Evolutionary conservation across 1,140 invertebrate species (phyloP), one percentile per base, ranked within the genome.

Genomic region (Drosophila watanabei): DNA sequence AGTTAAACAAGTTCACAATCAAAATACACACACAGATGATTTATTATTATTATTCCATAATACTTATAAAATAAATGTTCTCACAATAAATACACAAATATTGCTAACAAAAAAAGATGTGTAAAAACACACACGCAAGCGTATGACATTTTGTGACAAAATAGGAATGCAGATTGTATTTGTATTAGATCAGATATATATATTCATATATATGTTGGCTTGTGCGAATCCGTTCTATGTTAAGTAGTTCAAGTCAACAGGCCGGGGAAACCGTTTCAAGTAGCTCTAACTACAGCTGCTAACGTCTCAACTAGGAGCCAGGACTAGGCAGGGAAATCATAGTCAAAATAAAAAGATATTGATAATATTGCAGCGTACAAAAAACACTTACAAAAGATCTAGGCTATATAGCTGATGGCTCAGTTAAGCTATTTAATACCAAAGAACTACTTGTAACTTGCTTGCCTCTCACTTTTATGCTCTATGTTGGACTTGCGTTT

Each of bases 1-100:
- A 89, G 83, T 86, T 80, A 89, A 88, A 75, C 56, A 78, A 89
- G 71, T 89, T 81, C 85, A 88, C 81, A 88, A 88, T 88, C 84
- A 79, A 88, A 88, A 89, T 84, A 87, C 72, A 64, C 68, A 88
- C 81, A 81, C 65, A 77, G 39, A 89, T 89, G 69, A 84, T 84
- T 83, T 83, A 78, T 79, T 84, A 78, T 79, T 84, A 57, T 57
- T 57, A 39, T 13, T 39, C 20, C 20, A n/a, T 68, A 79, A 84
- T 88, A 71, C 84, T 89, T 88, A 89, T 24, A 66, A 88, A 69
- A 80, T 70, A 88, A 88, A 83, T 61, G 59, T 77, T 69, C 35
- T 68, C 54, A 43, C 68, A 84, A 81, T 84, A 84, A 79, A 63
- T 71, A 79, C 57, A 72, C 43, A 64, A 88, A 86, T 80, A 84